Percentiles rank a stretch among this genome's conserved stretches.
Conservation (phyloP, 2,113 vertebrate genomes). For the Chamaea fasciata region DNA sequence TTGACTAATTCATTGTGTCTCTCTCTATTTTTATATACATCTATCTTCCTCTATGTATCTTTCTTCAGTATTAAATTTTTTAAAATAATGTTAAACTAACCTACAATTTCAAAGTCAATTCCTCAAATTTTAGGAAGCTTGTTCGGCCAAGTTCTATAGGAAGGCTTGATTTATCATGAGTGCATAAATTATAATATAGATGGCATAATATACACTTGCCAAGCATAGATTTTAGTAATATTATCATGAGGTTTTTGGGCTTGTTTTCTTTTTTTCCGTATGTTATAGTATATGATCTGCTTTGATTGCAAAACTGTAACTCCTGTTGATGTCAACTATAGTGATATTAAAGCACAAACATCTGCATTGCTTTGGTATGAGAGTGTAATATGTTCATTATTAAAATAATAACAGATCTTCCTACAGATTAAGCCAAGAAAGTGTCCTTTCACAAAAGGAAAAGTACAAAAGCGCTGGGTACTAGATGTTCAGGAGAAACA, state of each 20-base stretch:
- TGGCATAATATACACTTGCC: background rate
- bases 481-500: background rate
- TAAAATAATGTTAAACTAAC: background rate
- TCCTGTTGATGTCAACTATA: background rate
- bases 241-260: accelerated
- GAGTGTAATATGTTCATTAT: background rate
- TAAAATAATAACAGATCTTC: background rate
- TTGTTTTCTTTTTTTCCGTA: background rate
- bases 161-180: background rate
- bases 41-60: background rate
- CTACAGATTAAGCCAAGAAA: background rate
- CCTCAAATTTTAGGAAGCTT: background rate
- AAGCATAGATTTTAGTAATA: background rate
- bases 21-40: background rate
- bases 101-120: background rate
- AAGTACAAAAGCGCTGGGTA: background rate
- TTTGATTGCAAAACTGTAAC: background rate
- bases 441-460: background rate
- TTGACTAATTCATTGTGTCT: background rate
- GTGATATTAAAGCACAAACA: background rate
- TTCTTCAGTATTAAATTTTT: background rate
- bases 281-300: background rate
- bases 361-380: background rate
- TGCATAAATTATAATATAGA: background rate
- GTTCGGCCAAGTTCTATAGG: background rate